Conservation (phyloP, 2,797 vertebrate genomes). For the Harpagifer antarcticus region DNA sequence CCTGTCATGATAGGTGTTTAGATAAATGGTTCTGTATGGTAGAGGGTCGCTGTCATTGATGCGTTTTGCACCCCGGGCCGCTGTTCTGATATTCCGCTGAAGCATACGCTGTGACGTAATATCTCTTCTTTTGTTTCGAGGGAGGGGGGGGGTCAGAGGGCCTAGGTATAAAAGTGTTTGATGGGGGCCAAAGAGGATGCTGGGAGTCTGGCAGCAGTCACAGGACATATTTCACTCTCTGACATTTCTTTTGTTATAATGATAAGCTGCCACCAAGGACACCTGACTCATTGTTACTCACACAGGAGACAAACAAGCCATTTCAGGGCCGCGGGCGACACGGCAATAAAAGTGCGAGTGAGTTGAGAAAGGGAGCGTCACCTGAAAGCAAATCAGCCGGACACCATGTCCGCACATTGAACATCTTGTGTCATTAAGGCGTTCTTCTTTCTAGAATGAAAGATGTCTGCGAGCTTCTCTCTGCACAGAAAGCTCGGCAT, state of each 20-base stretch:
- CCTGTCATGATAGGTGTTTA: too few species aligned
- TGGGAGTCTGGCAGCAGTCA: constrained; percentile 71
- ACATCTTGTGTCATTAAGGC: constrained; percentile 72
- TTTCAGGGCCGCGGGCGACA: constrained; percentile 64
- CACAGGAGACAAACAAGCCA: constrained; percentile 71
- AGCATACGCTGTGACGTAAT: too few species aligned
- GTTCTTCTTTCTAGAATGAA: constrained; percentile 69
- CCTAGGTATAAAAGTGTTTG: constrained; percentile 26
- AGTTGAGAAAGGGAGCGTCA: constrained; percentile 62
- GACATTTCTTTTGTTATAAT: constrained; percentile 69
- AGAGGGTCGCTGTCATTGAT: too few species aligned
- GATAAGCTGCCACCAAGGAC: constrained; percentile 69
- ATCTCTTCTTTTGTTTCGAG: too few species aligned
- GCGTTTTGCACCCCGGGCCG: too few species aligned
- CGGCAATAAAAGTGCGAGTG: constrained; percentile 66
- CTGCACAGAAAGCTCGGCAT: constrained; percentile 46
- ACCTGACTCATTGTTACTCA: constrained; percentile 49
- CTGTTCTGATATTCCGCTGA: too few species aligned
- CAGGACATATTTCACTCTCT: constrained; percentile 69
- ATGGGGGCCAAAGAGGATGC: constrained; percentile 67
- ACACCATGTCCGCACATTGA: constrained; percentile 71
- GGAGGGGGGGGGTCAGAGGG: too few species aligned
- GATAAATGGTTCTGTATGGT: too few species aligned
- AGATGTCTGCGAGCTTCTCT: constrained; percentile 63
- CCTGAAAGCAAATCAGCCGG: constrained; percentile 78